Conservation (phyloP, 2,888 invertebrate species). For the Lamproptera curius region DNA sequence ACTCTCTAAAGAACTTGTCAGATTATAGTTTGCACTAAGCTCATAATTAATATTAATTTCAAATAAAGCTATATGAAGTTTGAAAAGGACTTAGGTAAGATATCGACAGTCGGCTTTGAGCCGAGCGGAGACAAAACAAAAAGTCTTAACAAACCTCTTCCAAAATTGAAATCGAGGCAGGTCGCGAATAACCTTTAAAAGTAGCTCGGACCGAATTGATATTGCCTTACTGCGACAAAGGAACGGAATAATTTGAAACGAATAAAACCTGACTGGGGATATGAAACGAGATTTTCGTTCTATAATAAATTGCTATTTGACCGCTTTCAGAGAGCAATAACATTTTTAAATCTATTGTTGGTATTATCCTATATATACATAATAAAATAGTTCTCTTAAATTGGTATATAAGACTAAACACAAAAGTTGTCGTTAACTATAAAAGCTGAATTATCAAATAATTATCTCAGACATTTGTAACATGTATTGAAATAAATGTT, state of each 20-base stretch:
- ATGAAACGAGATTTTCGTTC: background rate
- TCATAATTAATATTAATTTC: background rate
- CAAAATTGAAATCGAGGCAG: conserved; percentile 9
- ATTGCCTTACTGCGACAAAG: conserved; percentile 8
- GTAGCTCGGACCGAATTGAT: conserved; percentile 4
- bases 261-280: background rate
- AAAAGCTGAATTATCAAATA: no score
- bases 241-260: conserved; percentile 2
- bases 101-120: background rate
- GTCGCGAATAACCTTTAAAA: conserved; percentile 1
- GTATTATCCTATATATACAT: no score
- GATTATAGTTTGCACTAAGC: no score
- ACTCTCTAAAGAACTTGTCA: no score
- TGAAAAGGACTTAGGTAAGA: background rate
- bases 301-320: background rate
- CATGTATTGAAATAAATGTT: no score
- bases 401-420: no score
- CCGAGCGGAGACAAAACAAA: conserved; percentile 6
- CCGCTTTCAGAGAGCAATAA: background rate
- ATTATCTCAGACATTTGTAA: no score
- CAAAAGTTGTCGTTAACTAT: no score
- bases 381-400: no score
- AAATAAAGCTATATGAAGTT: background rate
- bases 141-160: conserved; percentile 1
- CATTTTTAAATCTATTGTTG: background rate